Base-by-base conservation (phyloP, 2,888 invertebrate species). In the Phyllotreta striolata region DNA sequence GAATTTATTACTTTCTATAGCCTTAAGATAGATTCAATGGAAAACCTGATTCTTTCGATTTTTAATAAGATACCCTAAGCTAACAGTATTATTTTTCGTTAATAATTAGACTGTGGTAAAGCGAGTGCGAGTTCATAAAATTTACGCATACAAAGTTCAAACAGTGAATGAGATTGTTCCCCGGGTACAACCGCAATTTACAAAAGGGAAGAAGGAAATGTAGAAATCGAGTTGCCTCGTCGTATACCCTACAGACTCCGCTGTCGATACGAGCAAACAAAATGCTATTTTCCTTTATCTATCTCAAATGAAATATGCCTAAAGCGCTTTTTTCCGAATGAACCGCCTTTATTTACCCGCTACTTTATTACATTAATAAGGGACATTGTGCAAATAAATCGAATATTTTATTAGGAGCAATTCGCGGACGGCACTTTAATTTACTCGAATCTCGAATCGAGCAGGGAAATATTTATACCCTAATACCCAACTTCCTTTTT, bases 271-370 rank as follows among this genome's bases (percentile, higher is more conserved):
- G 49, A 24, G 41, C 56, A 54, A 64, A 43, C 46, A 61, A 46
- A 61, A 64, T 61, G 46, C 51, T 51, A 58, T 58, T 51, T 51
- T 58, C 58, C 49, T 61, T 46, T 61, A 51, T 64, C 61, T 57
- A 63, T 49, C 64, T 41, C 55, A 59, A 62, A 71, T 70, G 68
- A 68, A 72, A 72, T 70, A 68, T 51, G 67, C 73, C 72, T 65
- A 66, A 55, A 71, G 73, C 73, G 68, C 71, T 72, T 72, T 72
- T 70, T 72, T 72, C 73, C 72, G 65, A 73, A 72, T 73, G 73
- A 73, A 72, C 69, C 71, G 66, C 62, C 68, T 47, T 62, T 72
- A 71, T 73, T 73, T 73, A 65, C 70, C 38, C 56, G 68, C 63
- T 70, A 70, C 71, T 72, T 72, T 72, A 72, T 73, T 72, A 71